Evolutionary conservation across 2,888 invertebrate species (phyloP).

Genomic region (Polymixis lichenea): DNA sequence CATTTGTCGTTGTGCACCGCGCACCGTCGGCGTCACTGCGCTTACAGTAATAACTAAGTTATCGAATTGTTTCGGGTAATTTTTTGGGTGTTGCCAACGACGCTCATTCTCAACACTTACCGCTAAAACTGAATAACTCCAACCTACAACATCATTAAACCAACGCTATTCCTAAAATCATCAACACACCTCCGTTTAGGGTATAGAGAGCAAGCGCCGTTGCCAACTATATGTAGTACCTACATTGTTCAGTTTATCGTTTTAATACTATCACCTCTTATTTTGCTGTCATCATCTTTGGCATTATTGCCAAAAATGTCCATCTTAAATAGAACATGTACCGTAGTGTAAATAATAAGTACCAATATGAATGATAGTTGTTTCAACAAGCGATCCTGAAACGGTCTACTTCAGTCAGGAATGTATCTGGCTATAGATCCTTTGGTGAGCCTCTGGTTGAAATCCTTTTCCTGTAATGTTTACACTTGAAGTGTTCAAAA

Average conservation of each 20-base stretch:
- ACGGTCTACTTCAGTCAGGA: neutral
- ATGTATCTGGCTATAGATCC: neutral
- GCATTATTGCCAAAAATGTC: neutral
- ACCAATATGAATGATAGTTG: conserved; percentile 8
- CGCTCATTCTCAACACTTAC: neutral
- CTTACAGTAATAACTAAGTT: neutral
- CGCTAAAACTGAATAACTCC: neutral
- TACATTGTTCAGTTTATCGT: conserved; percentile 1
- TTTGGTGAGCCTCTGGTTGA: neutral
- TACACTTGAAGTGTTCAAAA: conserved; percentile 19
- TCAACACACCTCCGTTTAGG: neutral
- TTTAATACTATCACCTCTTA: neutral
- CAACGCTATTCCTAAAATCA: neutral
- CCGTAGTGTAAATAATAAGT: conserved; percentile 34
- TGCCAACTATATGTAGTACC: conserved; percentile 10
- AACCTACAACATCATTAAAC: too few species aligned
- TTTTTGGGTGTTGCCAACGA: neutral
- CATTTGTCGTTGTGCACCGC: neutral
- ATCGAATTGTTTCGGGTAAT: neutral
- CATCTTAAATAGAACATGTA: neutral
- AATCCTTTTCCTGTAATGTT: neutral
- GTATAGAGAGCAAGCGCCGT: conserved; percentile 3
- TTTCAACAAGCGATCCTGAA: neutral
- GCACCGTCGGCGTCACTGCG: neutral
- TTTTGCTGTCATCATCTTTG: neutral